Evolutionary conservation across 2,113 vertebrate species (phyloP).

Genomic region (Urocynchramus pylzowi): DNA sequence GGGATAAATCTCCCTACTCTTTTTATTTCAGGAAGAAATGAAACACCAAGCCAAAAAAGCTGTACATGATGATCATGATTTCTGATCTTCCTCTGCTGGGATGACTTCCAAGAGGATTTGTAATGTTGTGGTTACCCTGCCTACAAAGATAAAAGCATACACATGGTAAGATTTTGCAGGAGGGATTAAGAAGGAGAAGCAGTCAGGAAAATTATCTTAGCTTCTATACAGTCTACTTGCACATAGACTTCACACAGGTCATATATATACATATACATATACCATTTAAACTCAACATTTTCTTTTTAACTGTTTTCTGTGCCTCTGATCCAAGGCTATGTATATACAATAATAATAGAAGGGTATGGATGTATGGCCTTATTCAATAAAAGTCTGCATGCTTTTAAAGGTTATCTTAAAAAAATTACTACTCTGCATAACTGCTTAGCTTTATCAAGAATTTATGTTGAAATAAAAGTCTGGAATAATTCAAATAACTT

Average conservation of each 20-base stretch:
- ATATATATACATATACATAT: background rate
- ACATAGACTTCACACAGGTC: background rate
- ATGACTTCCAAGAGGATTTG: constrained; percentile 91
- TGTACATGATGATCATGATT: constrained; percentile 49
- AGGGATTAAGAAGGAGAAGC: background rate
- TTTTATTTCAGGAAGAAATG: background rate
- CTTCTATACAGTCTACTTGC: background rate
- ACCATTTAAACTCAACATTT: background rate
- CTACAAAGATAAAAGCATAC: constrained; percentile 72
- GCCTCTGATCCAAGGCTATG: background rate
- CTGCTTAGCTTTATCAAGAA: background rate
- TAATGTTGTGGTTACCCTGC: constrained; percentile 76
- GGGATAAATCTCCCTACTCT: background rate
- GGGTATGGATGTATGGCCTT: background rate
- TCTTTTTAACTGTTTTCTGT: background rate
- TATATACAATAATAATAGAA: background rate
- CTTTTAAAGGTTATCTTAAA: background rate
- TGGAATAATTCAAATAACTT: background rate
- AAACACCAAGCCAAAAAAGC: background rate
- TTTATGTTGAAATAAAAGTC: background rate
- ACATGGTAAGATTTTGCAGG: background rate
- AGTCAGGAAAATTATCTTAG: background rate
- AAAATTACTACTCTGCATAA: background rate
- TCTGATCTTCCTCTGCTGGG: constrained; percentile 76
- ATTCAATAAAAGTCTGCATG: background rate